phyloP scores from a whole-genome alignment of 2,113 vertebrate genomes.

The Marmota flaviventris region DNA sequence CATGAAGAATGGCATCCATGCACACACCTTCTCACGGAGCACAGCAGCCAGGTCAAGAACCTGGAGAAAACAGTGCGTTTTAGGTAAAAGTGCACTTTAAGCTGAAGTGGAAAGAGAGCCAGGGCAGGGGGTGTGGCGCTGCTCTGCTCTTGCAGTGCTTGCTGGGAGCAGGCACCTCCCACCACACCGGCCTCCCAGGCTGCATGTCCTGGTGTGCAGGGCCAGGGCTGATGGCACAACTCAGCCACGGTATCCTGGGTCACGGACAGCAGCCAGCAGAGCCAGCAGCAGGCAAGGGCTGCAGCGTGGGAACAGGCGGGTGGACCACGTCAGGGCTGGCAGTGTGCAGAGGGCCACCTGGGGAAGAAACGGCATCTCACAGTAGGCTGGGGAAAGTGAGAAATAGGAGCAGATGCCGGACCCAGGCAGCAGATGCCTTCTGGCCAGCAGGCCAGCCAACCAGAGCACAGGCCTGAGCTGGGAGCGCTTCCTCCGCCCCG shows the following conservation, averaged over 20 bases:
- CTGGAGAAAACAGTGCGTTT: slow-evolving; percentile 71
- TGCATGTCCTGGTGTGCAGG: slow-evolving; percentile 69
- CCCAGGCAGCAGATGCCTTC: slow-evolving; percentile 95
- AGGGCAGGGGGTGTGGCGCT: slow-evolving; percentile 9
- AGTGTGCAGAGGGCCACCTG: slow-evolving; percentile 94
- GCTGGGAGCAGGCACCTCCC: neutral
- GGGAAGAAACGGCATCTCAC: slow-evolving; percentile 94
- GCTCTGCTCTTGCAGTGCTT: accelerated
- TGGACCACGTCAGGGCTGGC: slow-evolving; percentile 94
- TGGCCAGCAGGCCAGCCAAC: slow-evolving; percentile 93
- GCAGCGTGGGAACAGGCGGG: slow-evolving; percentile 91
- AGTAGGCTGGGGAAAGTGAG: slow-evolving; percentile 94
- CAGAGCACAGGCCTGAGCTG: slow-evolving; percentile 85
- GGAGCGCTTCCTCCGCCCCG: slow-evolving; percentile 79
- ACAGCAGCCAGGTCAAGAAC: slow-evolving; percentile 74
- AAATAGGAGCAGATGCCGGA: slow-evolving; percentile 96
- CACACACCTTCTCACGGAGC: slow-evolving; percentile 76
- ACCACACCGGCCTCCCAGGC: slow-evolving; percentile 63
- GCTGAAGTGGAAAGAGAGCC: neutral
- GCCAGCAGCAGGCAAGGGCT: slow-evolving; percentile 86
- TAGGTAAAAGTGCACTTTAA: neutral
- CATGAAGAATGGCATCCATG: slow-evolving; percentile 76
- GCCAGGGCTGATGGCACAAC: slow-evolving; percentile 83
- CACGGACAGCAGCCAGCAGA: slow-evolving; percentile 85
- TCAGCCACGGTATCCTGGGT: slow-evolving; percentile 83